These are phyloP conservation scores for Petrocephalus microphthalmus DNA, from an alignment of 2,113 vertebrate genomes.

Conservation along the genomic window DNA sequence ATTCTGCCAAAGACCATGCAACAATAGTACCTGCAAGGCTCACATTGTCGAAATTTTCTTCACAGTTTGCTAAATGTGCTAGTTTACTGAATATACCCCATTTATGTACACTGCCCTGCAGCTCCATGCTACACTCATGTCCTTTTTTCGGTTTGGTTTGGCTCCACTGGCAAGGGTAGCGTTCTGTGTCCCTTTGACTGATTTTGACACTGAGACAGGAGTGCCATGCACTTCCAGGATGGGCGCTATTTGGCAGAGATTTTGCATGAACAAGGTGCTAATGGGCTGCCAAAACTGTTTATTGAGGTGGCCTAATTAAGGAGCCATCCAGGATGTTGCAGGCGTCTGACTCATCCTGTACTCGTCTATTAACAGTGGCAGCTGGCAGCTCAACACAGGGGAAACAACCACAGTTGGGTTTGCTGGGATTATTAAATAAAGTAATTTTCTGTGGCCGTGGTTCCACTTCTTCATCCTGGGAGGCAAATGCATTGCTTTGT, in stretches of 20 bases:
- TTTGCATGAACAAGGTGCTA: background rate
- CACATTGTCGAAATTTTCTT: background rate
- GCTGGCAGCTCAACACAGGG: background rate
- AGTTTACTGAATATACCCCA: background rate
- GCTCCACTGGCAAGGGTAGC: background rate
- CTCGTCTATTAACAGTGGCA: background rate
- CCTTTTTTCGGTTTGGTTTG: background rate
- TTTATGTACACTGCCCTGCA: background rate
- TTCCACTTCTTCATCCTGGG: background rate
- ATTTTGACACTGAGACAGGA: background rate
- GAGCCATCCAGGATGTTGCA: background rate
- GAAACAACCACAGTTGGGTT: background rate
- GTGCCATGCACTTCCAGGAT: background rate
- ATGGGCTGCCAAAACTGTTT: background rate
- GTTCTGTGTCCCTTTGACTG: background rate
- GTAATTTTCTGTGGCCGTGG: background rate
- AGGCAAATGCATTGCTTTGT: background rate
- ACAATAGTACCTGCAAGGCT: background rate
- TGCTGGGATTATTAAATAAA: constrained; percentile 4
- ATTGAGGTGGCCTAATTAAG: constrained; percentile 5
- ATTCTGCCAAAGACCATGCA: background rate
- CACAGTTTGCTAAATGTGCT: background rate
- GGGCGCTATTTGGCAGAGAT: background rate
- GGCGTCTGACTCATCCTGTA: background rate
- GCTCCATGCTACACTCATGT: background rate